Evolutionary conservation across 1,140 invertebrate species (phyloP).

Genomic region (Brachionus rotundiformis): DNA sequence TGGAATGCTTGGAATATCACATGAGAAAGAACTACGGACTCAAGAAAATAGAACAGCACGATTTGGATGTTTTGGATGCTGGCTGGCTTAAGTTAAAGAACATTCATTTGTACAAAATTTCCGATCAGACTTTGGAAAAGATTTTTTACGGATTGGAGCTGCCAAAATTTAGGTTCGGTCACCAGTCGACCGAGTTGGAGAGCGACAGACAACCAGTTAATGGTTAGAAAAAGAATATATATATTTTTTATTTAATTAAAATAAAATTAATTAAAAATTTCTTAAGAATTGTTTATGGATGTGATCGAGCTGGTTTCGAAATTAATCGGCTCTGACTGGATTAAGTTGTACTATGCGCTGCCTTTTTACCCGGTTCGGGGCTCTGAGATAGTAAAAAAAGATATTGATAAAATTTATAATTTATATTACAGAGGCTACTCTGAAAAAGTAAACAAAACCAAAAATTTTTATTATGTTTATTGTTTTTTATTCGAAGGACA

Average conservation of each 20-base stretch:
- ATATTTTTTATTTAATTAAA: too few species aligned
- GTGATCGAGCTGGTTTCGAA: constrained; percentile 55
- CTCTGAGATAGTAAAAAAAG: constrained; percentile 56
- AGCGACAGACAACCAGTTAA: not conserved
- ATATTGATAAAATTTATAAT: constrained; percentile 58
- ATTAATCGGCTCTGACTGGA: constrained; percentile 59
- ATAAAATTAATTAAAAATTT: constrained; percentile 33
- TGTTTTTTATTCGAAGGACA: too few species aligned
- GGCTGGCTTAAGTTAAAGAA: not conserved
- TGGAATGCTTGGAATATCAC: not conserved
- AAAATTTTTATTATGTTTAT: too few species aligned
- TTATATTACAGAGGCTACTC: constrained; percentile 25
- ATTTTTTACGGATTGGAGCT: constrained; percentile 57
- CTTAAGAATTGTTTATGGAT: constrained; percentile 14
- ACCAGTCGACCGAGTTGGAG: not conserved
- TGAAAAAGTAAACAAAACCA: not conserved
- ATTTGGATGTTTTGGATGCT: constrained; percentile 2
- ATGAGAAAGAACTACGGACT: not conserved
- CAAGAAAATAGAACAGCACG: constrained; percentile 14
- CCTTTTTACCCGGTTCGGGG: constrained; percentile 60
- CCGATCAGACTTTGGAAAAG: constrained; percentile 52
- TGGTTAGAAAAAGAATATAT: too few species aligned
- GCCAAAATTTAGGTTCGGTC: constrained; percentile 51
- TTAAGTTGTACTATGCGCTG: constrained; percentile 56
- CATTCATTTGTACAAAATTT: not conserved